Evolutionary conservation across 1,140 invertebrate species (phyloP), one percentile per base, ranked within the genome.

Genomic region (Halictus rubicundus): DNA sequence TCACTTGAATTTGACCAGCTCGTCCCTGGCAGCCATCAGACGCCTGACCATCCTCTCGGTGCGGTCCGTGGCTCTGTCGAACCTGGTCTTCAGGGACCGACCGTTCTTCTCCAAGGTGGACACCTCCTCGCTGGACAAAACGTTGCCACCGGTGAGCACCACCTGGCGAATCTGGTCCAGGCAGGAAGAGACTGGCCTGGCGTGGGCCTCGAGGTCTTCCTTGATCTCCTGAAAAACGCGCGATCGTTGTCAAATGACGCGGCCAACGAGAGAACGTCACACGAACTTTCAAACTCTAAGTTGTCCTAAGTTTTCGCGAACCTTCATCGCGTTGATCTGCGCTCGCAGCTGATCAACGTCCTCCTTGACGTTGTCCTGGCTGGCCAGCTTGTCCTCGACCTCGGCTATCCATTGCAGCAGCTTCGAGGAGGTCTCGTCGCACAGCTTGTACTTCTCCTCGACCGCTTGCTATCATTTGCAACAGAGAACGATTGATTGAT

Each of bases 91-190:
- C 61, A 99, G 93, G 68, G 95, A 95, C 63, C 97, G 95, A 10
- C 96, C 96, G 78, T 97, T 97, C 83, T 96, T 96, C 90, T 99
- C 97, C 59, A 99, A 91, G 42, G 96, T 96, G n/a, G 95, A 95
- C 7, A 95, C 95, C 94, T 99, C 97, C 86, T 98, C 97, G 69
- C 96, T 96, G 16, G 97, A 98, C 0, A 99, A 93, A 23, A 98
- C 97, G 86, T 98, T 98, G 66, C 96, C 95, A 8, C 97, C 97
- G 60, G 97, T 97, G 4, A 98, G 95, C 3, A 98, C 96, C 12
- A 99, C 95, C 89, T 98, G 97, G 68, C 97, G 95, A 4, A 98
- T 96, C 94, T 99, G 97, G 92, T 99, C 98, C 66, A 98, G 94
- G 83, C 97, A 97, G 23, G 97, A 96, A 54, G 96, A 95, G 4